These are phyloP conservation scores for Noctua janthe DNA, from an alignment of 2,888 invertebrate species.

Conservation along the genomic window DNA sequence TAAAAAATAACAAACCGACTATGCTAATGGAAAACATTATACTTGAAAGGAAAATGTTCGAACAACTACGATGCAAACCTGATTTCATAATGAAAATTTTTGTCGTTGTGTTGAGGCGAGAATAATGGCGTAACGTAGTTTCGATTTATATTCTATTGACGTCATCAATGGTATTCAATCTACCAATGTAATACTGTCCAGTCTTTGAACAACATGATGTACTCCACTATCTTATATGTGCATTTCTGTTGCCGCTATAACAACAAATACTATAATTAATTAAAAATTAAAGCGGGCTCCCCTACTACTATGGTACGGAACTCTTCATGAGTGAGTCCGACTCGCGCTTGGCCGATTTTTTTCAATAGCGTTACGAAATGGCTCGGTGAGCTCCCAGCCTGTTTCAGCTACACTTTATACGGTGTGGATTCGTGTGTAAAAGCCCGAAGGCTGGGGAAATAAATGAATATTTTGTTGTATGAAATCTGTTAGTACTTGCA, in stretches of 20 bases:
- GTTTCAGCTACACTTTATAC: constrained; percentile 27
- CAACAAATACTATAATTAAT: too few relatives aligned
- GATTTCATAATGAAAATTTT: not conserved
- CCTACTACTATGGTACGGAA: too few relatives aligned
- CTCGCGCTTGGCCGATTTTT: constrained; percentile 31
- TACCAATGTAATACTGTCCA: not conserved
- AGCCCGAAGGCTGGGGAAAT: not conserved
- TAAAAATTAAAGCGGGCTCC: too few relatives aligned
- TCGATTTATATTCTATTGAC: constrained; percentile 1
- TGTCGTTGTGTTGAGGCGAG: not conserved
- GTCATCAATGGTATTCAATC: not conserved
- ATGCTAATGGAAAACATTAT: not conserved
- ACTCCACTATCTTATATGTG: not conserved
- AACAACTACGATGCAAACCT: not conserved
- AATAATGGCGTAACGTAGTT: not conserved
- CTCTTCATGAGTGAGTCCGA: too few relatives aligned
- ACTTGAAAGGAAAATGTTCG: not conserved
- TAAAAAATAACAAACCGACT: not conserved
- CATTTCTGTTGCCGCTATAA: too few relatives aligned
- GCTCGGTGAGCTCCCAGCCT: constrained; percentile 20
- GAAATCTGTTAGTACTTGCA: not conserved
- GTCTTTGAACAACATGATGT: not conserved
- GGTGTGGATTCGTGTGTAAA: constrained; percentile 5
- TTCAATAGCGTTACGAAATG: constrained; percentile 52
- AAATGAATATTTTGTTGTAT: not conserved